A percentile compares a stretch with the other conserved stretches of the same genome.
phyloP scores from a whole-genome alignment of 2,113 vertebrate species.

The Peromyscus polionotus region DNA sequence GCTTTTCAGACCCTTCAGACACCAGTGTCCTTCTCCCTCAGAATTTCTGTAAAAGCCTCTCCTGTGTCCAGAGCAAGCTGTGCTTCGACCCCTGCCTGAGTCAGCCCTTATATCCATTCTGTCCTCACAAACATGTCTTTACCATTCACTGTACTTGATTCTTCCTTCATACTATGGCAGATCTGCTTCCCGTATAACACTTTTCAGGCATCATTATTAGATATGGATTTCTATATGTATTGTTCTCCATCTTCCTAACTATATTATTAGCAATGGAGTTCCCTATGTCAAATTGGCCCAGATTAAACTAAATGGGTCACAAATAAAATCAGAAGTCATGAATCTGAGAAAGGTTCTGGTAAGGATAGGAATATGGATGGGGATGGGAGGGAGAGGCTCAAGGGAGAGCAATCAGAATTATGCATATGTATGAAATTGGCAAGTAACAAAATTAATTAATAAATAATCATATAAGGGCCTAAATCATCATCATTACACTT shows the following conservation, averaged over 20 bases:
- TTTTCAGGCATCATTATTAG: neutral
- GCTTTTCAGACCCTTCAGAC: neutral
- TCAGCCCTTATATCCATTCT: neutral
- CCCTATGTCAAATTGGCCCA: neutral
- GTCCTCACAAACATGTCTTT: neutral
- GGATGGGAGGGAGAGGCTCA: neutral
- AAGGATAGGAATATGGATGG: no score
- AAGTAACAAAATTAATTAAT: neutral
- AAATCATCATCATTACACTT: conserved; percentile 41
- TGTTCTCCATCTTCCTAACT: neutral
- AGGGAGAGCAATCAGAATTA: neutral
- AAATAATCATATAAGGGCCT: conserved; percentile 29
- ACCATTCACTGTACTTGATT: neutral
- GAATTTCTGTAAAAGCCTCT: neutral
- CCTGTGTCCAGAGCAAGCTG: neutral
- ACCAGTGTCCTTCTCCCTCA: neutral
- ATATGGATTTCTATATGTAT: neutral
- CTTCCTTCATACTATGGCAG: neutral
- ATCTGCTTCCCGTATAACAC: neutral
- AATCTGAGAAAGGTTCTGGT: neutral
- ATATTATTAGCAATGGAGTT: neutral
- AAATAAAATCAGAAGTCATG: neutral
- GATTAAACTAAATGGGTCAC: neutral
- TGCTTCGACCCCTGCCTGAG: neutral
- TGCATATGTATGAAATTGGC: neutral